phyloP scores from a whole-genome alignment of 2,888 invertebrate species.

The Thelaira solivaga region DNA sequence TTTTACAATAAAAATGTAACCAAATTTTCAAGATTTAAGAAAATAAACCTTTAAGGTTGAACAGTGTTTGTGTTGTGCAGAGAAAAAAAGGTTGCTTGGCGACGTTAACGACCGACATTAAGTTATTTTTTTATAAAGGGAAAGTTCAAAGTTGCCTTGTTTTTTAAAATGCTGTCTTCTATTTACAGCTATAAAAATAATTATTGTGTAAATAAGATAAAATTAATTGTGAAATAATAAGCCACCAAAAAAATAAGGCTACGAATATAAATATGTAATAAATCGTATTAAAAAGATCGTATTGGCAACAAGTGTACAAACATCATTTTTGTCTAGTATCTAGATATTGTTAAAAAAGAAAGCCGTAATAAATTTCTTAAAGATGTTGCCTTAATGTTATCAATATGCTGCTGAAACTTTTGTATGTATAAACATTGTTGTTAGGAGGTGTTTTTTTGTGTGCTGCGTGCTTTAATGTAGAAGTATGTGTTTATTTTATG shows the following conservation, averaged over 20 bases:
- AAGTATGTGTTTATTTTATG: conserved; percentile 43
- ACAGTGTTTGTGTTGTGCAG: conserved; percentile 53
- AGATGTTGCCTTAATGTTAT: not conserved
- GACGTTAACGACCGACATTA: conserved; percentile 50
- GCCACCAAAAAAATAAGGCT: not conserved
- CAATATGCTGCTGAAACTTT: conserved; percentile 41
- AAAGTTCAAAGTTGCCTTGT: conserved; percentile 41
- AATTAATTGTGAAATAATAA: conserved; percentile 11
- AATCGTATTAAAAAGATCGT: conserved; percentile 43
- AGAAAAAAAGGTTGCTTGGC: conserved; percentile 53
- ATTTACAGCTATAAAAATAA: not conserved
- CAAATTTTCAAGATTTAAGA: not conserved
- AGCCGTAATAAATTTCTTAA: conserved; percentile 25
- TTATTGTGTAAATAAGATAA: conserved; percentile 7
- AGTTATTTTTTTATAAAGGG: conserved; percentile 38
- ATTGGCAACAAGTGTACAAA: conserved; percentile 55
- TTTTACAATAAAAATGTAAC: not conserved
- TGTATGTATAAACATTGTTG: conserved; percentile 11
- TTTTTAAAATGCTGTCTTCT: not conserved
- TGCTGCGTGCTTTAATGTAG: conserved; percentile 7
- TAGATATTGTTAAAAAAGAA: not conserved
- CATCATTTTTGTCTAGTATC: not conserved
- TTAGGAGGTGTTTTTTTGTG: conserved; percentile 1
- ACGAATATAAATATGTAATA: conserved; percentile 4
- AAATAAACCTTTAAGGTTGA: conserved; percentile 24